Percentiles rank a stretch among this genome's conserved stretches.
These are phyloP conservation scores for Ecliptopera silaceata DNA, from an alignment of 2,888 invertebrate species.

Conservation along the genomic window DNA sequence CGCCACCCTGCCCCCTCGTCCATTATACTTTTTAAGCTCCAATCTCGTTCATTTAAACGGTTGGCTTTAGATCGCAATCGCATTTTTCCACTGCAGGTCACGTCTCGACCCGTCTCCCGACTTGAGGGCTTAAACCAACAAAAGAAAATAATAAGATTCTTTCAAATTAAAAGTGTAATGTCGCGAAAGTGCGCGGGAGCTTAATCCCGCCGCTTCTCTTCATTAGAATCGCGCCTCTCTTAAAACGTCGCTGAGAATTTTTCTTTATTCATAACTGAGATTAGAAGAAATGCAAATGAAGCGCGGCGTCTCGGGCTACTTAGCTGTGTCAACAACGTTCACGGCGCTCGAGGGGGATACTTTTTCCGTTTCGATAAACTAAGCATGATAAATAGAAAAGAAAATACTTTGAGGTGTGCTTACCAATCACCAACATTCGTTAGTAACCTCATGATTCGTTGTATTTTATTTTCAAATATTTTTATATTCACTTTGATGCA, in stretches of 20 bases:
- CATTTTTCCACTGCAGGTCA: constrained; percentile 88
- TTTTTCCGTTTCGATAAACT: constrained; percentile 51
- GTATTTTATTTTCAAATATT: too few relatives aligned
- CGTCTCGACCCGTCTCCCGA: constrained; percentile 84
- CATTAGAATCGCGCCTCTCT: constrained; percentile 78
- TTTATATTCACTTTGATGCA: too few relatives aligned
- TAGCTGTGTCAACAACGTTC: constrained; percentile 80
- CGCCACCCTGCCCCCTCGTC: constrained; percentile 78
- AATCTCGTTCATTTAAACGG: constrained; percentile 88
- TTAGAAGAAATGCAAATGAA: constrained; percentile 82
- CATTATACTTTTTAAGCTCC: constrained; percentile 89
- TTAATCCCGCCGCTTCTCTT: constrained; percentile 75
- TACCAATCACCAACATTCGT: background rate
- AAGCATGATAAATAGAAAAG: constrained; percentile 31
- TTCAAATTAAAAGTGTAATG: constrained; percentile 89
- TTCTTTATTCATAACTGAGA: constrained; percentile 83
- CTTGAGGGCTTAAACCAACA: constrained; percentile 87
- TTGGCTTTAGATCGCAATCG: constrained; percentile 88
- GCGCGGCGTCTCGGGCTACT: constrained; percentile 76
- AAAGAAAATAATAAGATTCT: constrained; percentile 87
- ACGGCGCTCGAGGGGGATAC: constrained; percentile 50
- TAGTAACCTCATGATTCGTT: too few relatives aligned
- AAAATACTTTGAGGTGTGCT: background rate
- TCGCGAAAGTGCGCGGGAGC: constrained; percentile 71
- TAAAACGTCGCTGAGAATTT: constrained; percentile 76